A percentile compares a stretch with the other conserved stretches of the same genome.
Evolutionary conservation across 2,888 invertebrate species (phyloP).

Genomic region (Polylopha cassiicola): DNA sequence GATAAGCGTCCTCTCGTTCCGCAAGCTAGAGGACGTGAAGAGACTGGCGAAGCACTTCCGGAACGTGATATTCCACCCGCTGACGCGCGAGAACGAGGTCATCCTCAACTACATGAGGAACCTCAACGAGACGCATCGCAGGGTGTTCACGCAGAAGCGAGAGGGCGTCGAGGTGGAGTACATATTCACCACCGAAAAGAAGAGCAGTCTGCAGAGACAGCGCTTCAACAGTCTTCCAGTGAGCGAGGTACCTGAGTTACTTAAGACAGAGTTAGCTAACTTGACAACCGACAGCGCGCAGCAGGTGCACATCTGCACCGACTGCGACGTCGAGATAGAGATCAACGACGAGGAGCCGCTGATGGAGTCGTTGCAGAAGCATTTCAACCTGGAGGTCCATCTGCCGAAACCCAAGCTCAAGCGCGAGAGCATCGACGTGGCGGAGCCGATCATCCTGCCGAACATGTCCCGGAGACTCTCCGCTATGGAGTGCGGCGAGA

Average conservation of each 20-base stretch:
- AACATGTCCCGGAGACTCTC: constrained; percentile 67
- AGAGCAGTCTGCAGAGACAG: constrained; percentile 62
- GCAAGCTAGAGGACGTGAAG: constrained; percentile 60
- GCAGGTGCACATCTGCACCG: constrained; percentile 68
- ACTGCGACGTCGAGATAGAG: constrained; percentile 65
- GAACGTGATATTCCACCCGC: constrained; percentile 53
- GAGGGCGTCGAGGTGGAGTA: constrained; percentile 67
- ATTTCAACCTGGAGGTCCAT: constrained; percentile 61
- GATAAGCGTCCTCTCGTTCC: constrained; percentile 58
- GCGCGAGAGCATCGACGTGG: constrained; percentile 64
- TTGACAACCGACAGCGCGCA: constrained; percentile 52
- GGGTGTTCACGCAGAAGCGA: constrained; percentile 52
- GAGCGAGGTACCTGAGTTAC: constrained; percentile 63
- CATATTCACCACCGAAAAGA: constrained; percentile 69
- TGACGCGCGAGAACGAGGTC: constrained; percentile 45
- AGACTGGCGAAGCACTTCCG: constrained; percentile 58
- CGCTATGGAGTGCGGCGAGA: constrained; percentile 57
- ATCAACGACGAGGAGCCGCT: constrained; percentile 62
- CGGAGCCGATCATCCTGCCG: constrained; percentile 60
- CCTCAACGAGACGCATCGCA: constrained; percentile 53
- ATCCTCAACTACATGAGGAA: constrained; percentile 49
- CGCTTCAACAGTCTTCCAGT: constrained; percentile 68
- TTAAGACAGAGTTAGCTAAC: constrained; percentile 62
- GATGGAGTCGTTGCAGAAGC: constrained; percentile 67
- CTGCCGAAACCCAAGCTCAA: constrained; percentile 52